Evolutionary conservation across 1,140 invertebrate species (phyloP), one percentile per base, ranked within the genome.

Genomic region (Chymomyza costata): DNA sequence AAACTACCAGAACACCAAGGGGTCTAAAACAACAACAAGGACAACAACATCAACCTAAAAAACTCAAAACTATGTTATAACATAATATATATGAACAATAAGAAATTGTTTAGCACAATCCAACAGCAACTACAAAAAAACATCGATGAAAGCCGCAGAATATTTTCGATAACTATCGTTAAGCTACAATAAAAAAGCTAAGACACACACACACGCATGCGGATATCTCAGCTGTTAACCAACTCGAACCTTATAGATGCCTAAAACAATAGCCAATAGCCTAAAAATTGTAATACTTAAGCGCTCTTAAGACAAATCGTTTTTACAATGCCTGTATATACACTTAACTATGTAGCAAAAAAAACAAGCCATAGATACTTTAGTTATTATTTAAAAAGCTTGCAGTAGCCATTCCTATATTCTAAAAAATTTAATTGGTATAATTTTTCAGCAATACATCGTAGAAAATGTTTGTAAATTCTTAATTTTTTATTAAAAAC

Each of bases 341-440:
- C n/a, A n/a, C 21, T 25, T 25, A 25, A 5, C 3, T 70, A 78
- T 59, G 62, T 63, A 76, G 66, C 58, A n/a, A n/a, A n/a, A n/a
- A n/a, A n/a, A n/a, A n/a, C n/a, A n/a, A n/a, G 73, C 73, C 58
- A 76, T 64, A 43, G 80, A 76, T 57, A 66, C 60, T 59, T 63
- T 76, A 76, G 73, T 80, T 78, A 66, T 47, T 76, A 70, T 78
- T 73, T 67, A 76, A 67, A 80, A 80, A 71, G 66, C 59, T 60
- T 57, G 56, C 31, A 59, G 66, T 71, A 78, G 71, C 58, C 71
- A 71, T 78, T 76, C 73, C 63, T 55, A 5, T n/a, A n/a, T n/a
- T n/a, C n/a, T n/a, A n/a, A n/a, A n/a, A n/a, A n/a, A n/a, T n/a
- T n/a, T n/a, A n/a, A n/a, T n/a, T n/a, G n/a, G n/a, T n/a, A n/a